A percentile compares a stretch with the other conserved stretches of the same genome.
These are phyloP conservation scores for Pocillopora meandrina DNA, from an alignment of 92 coral and sea anemone genomes.

Conservation along the genomic window DNA sequence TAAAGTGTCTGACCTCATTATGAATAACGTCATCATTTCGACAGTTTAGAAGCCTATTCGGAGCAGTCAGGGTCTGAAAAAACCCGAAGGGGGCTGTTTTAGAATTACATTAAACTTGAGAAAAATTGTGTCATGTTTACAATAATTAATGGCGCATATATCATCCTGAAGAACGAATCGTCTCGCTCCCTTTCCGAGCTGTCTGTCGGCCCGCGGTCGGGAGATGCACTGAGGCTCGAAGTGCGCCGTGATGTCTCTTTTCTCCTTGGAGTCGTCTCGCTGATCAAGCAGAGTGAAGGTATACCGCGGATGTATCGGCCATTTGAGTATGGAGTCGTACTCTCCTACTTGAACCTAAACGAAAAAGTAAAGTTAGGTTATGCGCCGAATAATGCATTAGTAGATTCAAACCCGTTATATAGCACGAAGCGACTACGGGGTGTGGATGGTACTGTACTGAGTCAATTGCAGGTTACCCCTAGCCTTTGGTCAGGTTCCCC, in stretches of 20 bases:
- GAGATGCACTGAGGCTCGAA: constrained; percentile 95
- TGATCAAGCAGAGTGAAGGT: constrained; percentile 93
- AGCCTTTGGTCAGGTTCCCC: too few species aligned
- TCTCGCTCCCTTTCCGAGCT: constrained; percentile 98
- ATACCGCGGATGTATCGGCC: constrained; percentile 95
- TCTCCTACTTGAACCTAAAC: constrained; percentile 92
- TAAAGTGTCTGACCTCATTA: too few species aligned
- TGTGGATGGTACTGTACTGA: too few species aligned
- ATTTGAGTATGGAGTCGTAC: constrained; percentile 85
- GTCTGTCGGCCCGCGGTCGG: constrained; percentile 88
- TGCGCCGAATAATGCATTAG: too few species aligned
- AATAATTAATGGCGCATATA: constrained; percentile 73
- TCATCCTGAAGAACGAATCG: constrained; percentile 90
- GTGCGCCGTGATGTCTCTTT: constrained; percentile 80
- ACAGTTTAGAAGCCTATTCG: too few species aligned
- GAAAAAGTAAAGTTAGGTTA: neutral
- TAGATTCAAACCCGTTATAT: too few species aligned
- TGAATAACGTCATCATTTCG: too few species aligned
- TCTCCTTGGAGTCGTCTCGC: constrained; percentile 70
- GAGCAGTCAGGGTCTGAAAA: constrained; percentile 53
- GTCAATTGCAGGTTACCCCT: too few species aligned
- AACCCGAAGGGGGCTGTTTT: constrained; percentile 71
- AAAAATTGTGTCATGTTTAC: constrained; percentile 83
- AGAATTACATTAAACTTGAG: constrained; percentile 74
- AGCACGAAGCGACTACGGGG: too few species aligned